Evolutionary conservation across 1,140 invertebrate genomes (phyloP), one percentile per base, ranked within the genome.

Genomic region (Drosophila takahashii): DNA sequence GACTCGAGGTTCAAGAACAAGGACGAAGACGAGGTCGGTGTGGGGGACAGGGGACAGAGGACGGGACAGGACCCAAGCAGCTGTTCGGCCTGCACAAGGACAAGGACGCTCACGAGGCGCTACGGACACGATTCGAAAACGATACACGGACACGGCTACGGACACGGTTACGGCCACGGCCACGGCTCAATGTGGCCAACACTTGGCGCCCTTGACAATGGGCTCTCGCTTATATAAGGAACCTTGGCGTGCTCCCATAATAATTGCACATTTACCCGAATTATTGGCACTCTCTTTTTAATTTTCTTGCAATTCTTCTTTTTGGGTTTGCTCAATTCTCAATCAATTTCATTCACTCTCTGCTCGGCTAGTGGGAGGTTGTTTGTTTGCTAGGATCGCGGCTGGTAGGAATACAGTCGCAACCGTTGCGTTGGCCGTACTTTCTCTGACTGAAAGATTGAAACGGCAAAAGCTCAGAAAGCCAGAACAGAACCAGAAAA

Each of bases 51-150:
- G 18, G 36, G 44, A 29, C 66, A 58, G 5, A 32, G 54, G 42
- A 18, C 41, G 27, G 51, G 64, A 53, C 44, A 65, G 72, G 45
- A 78, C 71, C 64, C 70, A 77, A 87, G 87, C 84, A 87, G 84
- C 84, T 87, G 84, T 87, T 87, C 84, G 84, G 83, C 58, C 84
- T 89, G 84, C 84, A 89, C 84, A 89, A 89, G 84, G 84, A 84
- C 84, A 87, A 89, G 84, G 84, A 87, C 78, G 54, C 44, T 34
- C 69, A 58, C 66, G 69, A 53, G 37, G 45, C 37, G 54, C 16
- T 29, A 36, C 60, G 45, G 58, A 39, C 51, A 3, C 15, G 45
- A 58, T 58, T 22, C 51, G 60, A 32, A 16, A 32, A 36, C 67
- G 65, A 69, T 57, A 53, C 22, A 22, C 22, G 22, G 22, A 2